These are phyloP conservation scores for Unio delphinus DNA, from an alignment of 2,888 invertebrate species.

Conservation along the genomic window DNA sequence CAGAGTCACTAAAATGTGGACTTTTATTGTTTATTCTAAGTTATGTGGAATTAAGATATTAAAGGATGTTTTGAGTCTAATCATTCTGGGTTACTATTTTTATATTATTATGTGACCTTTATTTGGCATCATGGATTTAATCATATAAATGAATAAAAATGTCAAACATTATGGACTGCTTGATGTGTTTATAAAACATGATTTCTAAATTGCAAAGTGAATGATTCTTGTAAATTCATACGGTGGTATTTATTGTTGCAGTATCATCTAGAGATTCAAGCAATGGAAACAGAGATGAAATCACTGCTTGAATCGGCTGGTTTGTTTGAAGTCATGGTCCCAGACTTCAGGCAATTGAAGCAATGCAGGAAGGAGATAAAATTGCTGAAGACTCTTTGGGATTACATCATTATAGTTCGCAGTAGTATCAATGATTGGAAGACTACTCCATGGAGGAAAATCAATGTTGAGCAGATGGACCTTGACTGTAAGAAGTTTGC, in stretches of 20 bases:
- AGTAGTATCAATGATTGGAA: constrained; percentile 96
- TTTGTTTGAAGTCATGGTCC: constrained; percentile 93
- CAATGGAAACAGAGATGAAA: constrained; percentile 87
- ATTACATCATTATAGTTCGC: constrained; percentile 89
- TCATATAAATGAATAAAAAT: too few species aligned
- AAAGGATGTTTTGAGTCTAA: too few species aligned
- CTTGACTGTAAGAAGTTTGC: constrained; percentile 97
- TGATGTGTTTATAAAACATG: too few species aligned
- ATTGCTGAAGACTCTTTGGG: constrained; percentile 89
- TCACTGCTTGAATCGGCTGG: constrained; percentile 90
- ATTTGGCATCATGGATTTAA: too few species aligned
- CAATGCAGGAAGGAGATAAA: constrained; percentile 91
- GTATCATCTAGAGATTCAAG: constrained; percentile 83
- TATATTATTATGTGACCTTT: too few species aligned
- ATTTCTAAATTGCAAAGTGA: too few species aligned
- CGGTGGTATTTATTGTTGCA: background rate
- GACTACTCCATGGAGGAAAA: constrained; percentile 94
- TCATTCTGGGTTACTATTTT: too few species aligned
- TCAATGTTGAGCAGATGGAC: constrained; percentile 98
- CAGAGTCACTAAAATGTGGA: too few species aligned
- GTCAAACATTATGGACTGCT: too few species aligned
- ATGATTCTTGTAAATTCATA: too few species aligned
- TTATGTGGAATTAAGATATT: too few species aligned
- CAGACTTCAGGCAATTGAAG: constrained; percentile 92
- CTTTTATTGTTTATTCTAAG: too few species aligned